phyloP scores from a whole-genome alignment of 2,888 invertebrate genomes.

The Habroteleia sp. region DNA sequence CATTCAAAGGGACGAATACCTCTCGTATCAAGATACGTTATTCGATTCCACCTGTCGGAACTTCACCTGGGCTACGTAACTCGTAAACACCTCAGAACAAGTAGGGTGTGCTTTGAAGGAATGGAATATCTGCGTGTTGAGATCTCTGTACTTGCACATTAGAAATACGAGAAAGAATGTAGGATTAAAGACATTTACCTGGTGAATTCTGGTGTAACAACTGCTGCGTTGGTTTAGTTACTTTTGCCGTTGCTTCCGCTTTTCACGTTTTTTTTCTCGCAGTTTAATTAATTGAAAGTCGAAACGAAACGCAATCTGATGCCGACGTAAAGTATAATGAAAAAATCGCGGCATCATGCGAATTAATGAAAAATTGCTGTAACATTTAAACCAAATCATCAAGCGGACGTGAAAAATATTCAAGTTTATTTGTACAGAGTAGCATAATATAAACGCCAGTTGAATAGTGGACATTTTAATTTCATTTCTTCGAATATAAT shows the following conservation, averaged over 20 bases:
- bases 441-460: background rate
- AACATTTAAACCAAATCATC: constrained; percentile 26
- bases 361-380: constrained; percentile 36
- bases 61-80: constrained; percentile 60
- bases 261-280: constrained; percentile 40
- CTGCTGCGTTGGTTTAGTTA: constrained; percentile 17
- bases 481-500: background rate
- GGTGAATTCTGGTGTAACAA: constrained; percentile 41
- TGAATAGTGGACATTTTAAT: constrained; percentile 21
- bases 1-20: constrained; percentile 54
- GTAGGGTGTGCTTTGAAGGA: constrained; percentile 48
- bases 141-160: constrained; percentile 30
- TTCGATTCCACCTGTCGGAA: constrained; percentile 67
- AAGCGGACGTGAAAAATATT: constrained; percentile 14
- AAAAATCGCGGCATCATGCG: constrained; percentile 42
- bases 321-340: background rate
- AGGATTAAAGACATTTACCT: constrained; percentile 45
- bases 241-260: constrained; percentile 29
- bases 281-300: constrained; percentile 48
- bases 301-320: constrained; percentile 37
- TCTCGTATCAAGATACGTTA: constrained; percentile 61
- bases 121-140: constrained; percentile 24
- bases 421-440: background rate
- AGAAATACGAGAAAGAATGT: constrained; percentile 39
- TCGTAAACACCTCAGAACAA: constrained; percentile 61